Evolutionary conservation across 2,888 invertebrate genomes (phyloP), one percentile per base, ranked within the genome.

Genomic region (Augochlorella aurata): DNA sequence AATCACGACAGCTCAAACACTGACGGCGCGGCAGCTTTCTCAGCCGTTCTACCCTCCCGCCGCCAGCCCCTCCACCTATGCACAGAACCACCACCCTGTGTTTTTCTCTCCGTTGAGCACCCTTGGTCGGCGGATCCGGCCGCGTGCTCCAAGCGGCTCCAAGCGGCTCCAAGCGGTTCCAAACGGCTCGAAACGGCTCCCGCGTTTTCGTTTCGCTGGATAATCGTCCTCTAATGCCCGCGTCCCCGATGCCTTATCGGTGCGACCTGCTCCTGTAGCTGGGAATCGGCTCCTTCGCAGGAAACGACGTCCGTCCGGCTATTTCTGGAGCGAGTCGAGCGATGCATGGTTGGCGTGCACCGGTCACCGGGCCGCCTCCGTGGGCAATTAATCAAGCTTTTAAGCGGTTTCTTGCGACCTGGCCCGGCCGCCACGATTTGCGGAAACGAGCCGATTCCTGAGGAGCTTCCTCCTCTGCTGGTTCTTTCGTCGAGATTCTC

Each of bases 261-360:
- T 44, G 38, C 52, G 10, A 18, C 16, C 38, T 65, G 65, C n/a
- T 24, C 18, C 16, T 24, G 29, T 16, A 49, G 21, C 52, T 45
- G 21, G 44, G 45, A 67, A 68, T 68, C 82, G 44, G 63, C 71
- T 66, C 54, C 52, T 45, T 71, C n/a, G 10, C 77, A 54, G 72
- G 71, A 63, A 74, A 63, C 49, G 29, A 58, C 12, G 66, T 58
- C 70, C 77, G 54, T 21, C 14, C 54, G 10, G 66, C 45, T 70
- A 66, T 73, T 82, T 71, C 63, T 71, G 12, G 49, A 58, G 50
- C 67, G 70, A 74, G 45, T 52, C 29, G 52, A 54, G 21, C 77
- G 77, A 77, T 82, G 77, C 77, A 83, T 82, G 74, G 82, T 61
- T 66, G 66, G 52, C 82, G 77, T 77, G 82, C 70, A 71, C 61